A percentile compares a stretch with the other conserved stretches of the same genome.
These are phyloP conservation scores for Phoronis australis DNA, from an alignment of 2,888 invertebrate genomes.

Conservation along the genomic window DNA sequence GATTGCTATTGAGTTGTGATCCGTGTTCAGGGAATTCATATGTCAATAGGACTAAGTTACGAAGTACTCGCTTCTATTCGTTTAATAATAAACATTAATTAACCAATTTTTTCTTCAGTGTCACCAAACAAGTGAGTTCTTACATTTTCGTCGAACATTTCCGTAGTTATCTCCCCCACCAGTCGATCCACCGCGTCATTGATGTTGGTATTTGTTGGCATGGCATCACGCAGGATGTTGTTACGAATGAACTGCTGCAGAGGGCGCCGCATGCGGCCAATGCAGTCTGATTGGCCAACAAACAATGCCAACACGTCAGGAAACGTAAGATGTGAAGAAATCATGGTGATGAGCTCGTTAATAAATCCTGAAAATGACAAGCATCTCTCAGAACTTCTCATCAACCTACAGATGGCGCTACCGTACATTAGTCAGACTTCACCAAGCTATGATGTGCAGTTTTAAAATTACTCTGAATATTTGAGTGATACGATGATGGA, in stretches of 20 bases:
- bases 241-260: slow-evolving; percentile 55
- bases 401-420: too few species aligned
- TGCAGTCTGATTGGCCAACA: slow-evolving; percentile 51
- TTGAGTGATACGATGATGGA: neutral
- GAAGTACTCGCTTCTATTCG: too few species aligned
- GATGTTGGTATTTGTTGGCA: slow-evolving; percentile 52
- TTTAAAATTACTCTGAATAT: neutral
- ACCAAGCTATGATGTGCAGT: too few species aligned
- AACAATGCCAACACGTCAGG: slow-evolving; percentile 51
- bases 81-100: too few species aligned
- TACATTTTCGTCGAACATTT: too few species aligned
- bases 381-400: too few species aligned
- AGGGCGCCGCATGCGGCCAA: slow-evolving; percentile 54
- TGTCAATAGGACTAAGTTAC: too few species aligned
- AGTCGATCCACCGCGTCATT: slow-evolving; percentile 54
- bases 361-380: slow-evolving; percentile 32
- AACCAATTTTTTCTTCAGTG: too few species aligned
- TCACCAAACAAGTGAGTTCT: too few species aligned
- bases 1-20: too few species aligned
- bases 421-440: too few species aligned
- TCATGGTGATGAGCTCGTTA: slow-evolving; percentile 37
- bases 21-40: too few species aligned
- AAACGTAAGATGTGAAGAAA: slow-evolving; percentile 49
- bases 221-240: slow-evolving; percentile 53
- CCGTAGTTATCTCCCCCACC: slow-evolving; percentile 53